Conservation (phyloP, 1,140 invertebrate species). For the Brachionus asplanchnoidis region DNA sequence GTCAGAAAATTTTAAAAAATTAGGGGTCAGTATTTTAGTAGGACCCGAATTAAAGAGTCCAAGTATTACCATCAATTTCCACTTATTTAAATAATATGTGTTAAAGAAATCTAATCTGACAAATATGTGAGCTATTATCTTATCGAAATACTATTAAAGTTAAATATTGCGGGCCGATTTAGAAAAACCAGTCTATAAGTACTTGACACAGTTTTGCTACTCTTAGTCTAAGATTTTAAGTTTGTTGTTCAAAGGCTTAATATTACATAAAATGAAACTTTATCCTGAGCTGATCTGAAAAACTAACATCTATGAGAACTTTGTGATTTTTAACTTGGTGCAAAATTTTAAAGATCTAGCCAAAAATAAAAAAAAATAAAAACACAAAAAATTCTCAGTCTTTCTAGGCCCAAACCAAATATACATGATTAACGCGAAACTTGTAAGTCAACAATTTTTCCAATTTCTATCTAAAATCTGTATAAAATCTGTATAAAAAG, state of each 20-base stretch:
- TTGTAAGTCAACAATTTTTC: background rate
- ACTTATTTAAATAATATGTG: too few species aligned
- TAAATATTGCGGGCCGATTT: background rate
- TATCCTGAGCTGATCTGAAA: background rate
- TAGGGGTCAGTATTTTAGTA: too few species aligned
- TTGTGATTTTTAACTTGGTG: background rate
- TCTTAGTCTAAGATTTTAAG: background rate
- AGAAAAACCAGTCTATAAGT: background rate
- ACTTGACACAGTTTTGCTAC: background rate
- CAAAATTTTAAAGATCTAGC: background rate
- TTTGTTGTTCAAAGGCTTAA: background rate
- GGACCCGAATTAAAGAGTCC: too few species aligned
- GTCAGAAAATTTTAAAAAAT: too few species aligned
- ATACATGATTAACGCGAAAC: background rate
- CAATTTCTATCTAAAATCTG: background rate
- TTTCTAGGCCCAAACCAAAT: background rate
- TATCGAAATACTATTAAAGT: background rate
- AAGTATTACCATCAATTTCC: too few species aligned
- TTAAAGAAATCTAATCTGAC: background rate
- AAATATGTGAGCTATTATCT: background rate
- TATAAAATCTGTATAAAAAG: background rate
- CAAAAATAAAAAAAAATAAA: background rate
- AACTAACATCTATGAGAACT: conserved; percentile 10
- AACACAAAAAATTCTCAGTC: background rate
- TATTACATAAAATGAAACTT: conserved; percentile 23